A percentile compares a stretch with the other conserved stretches of the same genome.
Evolutionary conservation across 2,113 vertebrate species (phyloP).

Genomic region (Pseudonaja textilis): DNA sequence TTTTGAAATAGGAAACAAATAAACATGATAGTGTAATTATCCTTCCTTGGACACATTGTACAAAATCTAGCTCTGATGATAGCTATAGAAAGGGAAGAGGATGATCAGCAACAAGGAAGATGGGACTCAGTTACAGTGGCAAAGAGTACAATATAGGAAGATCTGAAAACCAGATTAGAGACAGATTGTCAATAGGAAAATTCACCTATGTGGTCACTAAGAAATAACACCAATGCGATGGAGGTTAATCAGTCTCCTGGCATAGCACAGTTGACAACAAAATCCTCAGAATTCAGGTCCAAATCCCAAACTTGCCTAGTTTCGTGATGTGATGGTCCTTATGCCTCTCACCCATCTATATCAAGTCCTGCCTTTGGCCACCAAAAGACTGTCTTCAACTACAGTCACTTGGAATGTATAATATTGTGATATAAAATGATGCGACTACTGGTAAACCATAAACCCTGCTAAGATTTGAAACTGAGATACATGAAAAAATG

Average conservation of each 20-base stretch:
- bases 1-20: background rate
- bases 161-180: background rate
- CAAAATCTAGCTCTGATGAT: background rate
- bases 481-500: background rate
- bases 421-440: background rate
- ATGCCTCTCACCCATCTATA: background rate
- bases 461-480: background rate
- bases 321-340: background rate
- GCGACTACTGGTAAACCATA: background rate
- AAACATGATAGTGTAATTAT: background rate
- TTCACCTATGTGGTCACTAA: background rate
- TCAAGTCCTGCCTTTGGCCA: background rate
- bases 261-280: background rate
- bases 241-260: background rate
- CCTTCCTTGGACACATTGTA: background rate
- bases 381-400: background rate
- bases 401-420: background rate
- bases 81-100: background rate
- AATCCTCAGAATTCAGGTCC: background rate
- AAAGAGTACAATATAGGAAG: background rate
- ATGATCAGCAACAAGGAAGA: background rate
- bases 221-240: background rate
- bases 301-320: background rate
- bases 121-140: background rate
- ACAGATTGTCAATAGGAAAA: background rate